Conservation (phyloP, 1,140 invertebrate species). For the Mycetomoellerius zeteki region DNA sequence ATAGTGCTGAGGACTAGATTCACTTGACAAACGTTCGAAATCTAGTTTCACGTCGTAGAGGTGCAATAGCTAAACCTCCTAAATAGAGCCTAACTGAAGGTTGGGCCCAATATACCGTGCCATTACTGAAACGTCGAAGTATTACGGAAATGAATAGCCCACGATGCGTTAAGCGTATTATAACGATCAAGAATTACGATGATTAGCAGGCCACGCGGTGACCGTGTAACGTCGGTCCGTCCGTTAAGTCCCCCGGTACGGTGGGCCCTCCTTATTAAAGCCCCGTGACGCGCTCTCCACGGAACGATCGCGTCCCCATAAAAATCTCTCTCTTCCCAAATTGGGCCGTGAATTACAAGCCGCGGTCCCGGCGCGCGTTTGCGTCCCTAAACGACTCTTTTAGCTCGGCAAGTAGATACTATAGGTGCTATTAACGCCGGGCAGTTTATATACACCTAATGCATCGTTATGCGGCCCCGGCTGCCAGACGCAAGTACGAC, state of each 20-base stretch:
- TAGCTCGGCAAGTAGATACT: constrained; percentile 53
- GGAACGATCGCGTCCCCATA: constrained; percentile 56
- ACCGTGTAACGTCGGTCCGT: constrained; percentile 15
- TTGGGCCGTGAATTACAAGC: constrained; percentile 59
- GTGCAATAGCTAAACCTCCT: neutral
- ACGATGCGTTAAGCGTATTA: constrained; percentile 56
- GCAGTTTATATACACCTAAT: constrained; percentile 54
- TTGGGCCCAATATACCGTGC: constrained; percentile 11
- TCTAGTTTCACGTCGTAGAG: constrained; percentile 1
- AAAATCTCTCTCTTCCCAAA: constrained; percentile 59
- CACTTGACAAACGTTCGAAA: constrained; percentile 6
- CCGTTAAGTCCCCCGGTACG: constrained; percentile 5
- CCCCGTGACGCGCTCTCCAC: constrained; percentile 21
- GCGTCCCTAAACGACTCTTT: constrained; percentile 59
- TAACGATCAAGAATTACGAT: constrained; percentile 59
- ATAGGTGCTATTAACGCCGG: constrained; percentile 41
- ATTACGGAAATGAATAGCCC: constrained; percentile 65
- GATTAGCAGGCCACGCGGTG: constrained; percentile 38
- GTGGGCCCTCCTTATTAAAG: constrained; percentile 57
- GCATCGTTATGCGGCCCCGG: constrained; percentile 49
- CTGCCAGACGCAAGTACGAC: constrained; percentile 50
- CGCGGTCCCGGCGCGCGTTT: constrained; percentile 46
- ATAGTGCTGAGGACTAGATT: constrained; percentile 29
- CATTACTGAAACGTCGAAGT: constrained; percentile 55
- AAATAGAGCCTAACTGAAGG: constrained; percentile 19